phyloP scores from a whole-genome alignment of 2,888 invertebrate species.

The Clanis bilineata region DNA sequence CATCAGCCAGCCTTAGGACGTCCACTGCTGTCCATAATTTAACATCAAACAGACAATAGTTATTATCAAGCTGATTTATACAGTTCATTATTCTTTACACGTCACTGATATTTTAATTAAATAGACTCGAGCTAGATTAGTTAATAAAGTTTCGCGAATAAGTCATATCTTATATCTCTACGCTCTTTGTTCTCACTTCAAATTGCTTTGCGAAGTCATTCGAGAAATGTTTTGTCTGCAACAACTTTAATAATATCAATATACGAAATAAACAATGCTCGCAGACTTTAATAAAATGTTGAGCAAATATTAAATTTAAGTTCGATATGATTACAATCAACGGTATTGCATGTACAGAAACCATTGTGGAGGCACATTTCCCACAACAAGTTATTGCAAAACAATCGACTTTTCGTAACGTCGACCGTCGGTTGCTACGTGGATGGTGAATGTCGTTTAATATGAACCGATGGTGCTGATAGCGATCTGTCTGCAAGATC shows the following conservation, averaged over 20 bases:
- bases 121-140: background rate
- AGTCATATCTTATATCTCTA: background rate
- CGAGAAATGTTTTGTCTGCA: background rate
- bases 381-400: slow-evolving; percentile 39
- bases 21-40: no score
- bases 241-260: slow-evolving; percentile 9
- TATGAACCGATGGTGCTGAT: slow-evolving; percentile 9
- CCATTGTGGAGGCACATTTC: slow-evolving; percentile 34
- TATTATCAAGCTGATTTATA: background rate
- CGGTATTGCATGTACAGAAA: slow-evolving; percentile 27
- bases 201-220: background rate
- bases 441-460: slow-evolving; percentile 26
- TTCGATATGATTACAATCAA: slow-evolving; percentile 19
- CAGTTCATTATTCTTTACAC: background rate
- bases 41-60: background rate
- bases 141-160: background rate
- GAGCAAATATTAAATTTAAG: slow-evolving; percentile 4
- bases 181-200: background rate
- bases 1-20: no score
- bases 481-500: slow-evolving; percentile 11
- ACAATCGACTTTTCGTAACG: slow-evolving; percentile 34
- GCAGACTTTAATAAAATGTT: slow-evolving; percentile 3
- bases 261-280: slow-evolving; percentile 1
- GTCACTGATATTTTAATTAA: background rate
- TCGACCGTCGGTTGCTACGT: slow-evolving; percentile 30